Conservation (phyloP, 2,797 vertebrate genomes). For the Myiotriccus ornatus region DNA sequence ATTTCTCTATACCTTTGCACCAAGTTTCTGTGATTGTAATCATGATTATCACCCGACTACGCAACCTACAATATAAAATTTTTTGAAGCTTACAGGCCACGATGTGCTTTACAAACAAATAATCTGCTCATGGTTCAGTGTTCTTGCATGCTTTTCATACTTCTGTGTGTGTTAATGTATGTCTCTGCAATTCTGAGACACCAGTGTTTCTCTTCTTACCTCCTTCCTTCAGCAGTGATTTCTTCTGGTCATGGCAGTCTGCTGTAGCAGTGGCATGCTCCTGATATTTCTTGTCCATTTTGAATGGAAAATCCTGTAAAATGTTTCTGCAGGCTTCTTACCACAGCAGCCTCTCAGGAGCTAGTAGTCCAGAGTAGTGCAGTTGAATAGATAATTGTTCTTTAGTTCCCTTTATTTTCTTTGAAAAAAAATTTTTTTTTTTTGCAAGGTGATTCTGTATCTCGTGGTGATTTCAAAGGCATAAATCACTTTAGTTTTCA, state of each 20-base stretch:
- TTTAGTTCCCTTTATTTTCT: neutral
- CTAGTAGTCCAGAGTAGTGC: neutral
- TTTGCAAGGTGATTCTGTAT: neutral
- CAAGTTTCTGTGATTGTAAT: neutral
- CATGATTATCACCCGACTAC: neutral
- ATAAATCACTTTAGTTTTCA: neutral
- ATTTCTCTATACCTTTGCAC: neutral
- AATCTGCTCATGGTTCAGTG: neutral
- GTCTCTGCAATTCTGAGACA: neutral
- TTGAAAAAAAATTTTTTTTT: neutral
- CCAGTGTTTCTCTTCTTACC: neutral
- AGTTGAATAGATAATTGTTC: neutral
- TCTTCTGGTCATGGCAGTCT: neutral
- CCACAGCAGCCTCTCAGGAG: neutral
- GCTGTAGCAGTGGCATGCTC: neutral
- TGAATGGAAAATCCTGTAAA: constrained; percentile 16
- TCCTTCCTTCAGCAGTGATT: neutral
- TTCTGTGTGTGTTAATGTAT: neutral
- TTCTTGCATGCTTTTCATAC: neutral
- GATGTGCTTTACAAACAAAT: neutral
- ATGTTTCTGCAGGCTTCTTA: neutral
- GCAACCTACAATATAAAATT: neutral
- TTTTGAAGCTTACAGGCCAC: neutral
- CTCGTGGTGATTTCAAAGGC: constrained; percentile 3
- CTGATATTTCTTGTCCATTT: neutral